These are phyloP conservation scores for Clunio marinus DNA, from an alignment of 2,888 invertebrate species.

Conservation along the genomic window DNA sequence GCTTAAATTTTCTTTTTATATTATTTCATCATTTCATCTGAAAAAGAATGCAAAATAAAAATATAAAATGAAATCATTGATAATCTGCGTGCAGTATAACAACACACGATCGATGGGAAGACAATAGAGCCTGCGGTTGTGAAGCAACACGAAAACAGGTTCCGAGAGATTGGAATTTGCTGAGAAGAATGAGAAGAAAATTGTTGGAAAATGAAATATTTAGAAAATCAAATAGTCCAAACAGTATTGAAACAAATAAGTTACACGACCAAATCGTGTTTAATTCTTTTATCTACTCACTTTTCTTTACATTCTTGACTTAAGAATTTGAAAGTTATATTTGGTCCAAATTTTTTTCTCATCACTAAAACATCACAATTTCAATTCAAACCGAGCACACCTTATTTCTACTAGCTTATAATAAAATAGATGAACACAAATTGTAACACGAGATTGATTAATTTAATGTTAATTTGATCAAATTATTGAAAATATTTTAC, in stretches of 20 bases:
- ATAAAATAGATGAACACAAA: slow-evolving; percentile 23
- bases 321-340: slow-evolving; percentile 18
- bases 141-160: slow-evolving; percentile 33
- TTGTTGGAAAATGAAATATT: too few relatives aligned
- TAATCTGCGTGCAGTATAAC: slow-evolving; percentile 39
- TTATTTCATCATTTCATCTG: slow-evolving; percentile 25
- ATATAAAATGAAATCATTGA: slow-evolving; percentile 35
- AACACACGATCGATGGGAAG: slow-evolving; percentile 37
- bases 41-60: slow-evolving; percentile 26
- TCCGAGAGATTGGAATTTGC: slow-evolving; percentile 21
- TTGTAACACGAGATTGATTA: neutral
- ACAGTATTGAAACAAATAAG: too few relatives aligned
- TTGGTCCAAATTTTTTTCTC: slow-evolving; percentile 5
- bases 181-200: slow-evolving; percentile 20
- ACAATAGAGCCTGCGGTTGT: slow-evolving; percentile 38
- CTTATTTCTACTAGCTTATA: too few relatives aligned
- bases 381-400: neutral
- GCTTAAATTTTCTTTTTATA: slow-evolving; percentile 16
- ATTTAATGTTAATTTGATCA: neutral
- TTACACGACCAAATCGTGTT: too few relatives aligned
- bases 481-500: slow-evolving; percentile 8
- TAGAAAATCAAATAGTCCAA: too few relatives aligned
- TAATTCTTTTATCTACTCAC: neutral
- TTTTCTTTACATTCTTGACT: neutral
- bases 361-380: slow-evolving; percentile 22